Conservation (phyloP, 2,113 vertebrate species). For the Hippocampus mohnikei region DNA sequence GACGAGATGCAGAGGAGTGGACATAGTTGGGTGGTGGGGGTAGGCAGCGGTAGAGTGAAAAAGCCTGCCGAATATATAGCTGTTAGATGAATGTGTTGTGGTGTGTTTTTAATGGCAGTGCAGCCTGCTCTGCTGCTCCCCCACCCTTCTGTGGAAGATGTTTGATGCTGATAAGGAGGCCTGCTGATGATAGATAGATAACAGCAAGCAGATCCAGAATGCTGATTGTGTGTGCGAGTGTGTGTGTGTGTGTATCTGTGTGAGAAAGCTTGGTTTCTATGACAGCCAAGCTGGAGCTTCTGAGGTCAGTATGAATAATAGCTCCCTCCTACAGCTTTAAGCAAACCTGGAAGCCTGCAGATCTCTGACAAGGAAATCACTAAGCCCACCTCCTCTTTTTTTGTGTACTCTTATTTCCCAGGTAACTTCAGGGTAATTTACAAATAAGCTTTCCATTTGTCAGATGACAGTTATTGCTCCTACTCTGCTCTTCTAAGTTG, state of each 20-base stretch:
- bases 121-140: slow-evolving; percentile 33
- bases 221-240: slow-evolving; percentile 46
- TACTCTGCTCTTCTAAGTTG: not conserved
- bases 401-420: not conserved
- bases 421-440: slow-evolving; percentile 1
- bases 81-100: slow-evolving; percentile 64
- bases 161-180: slow-evolving; percentile 63
- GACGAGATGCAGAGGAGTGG: slow-evolving; percentile 26
- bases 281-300: slow-evolving; percentile 59
- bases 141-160: slow-evolving; percentile 63
- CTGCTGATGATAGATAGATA: slow-evolving; percentile 74
- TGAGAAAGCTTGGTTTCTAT: slow-evolving; percentile 33
- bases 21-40: slow-evolving; percentile 23
- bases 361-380: slow-evolving; percentile 51
- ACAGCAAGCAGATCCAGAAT: slow-evolving; percentile 55
- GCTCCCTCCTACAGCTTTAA: slow-evolving; percentile 48
- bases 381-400: slow-evolving; percentile 1
- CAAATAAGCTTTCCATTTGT: slow-evolving; percentile 4
- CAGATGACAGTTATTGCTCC: not conserved
- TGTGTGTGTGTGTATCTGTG: slow-evolving; percentile 27
- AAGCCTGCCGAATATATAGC: slow-evolving; percentile 54
- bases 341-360: slow-evolving; percentile 49
- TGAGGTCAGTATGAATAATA: slow-evolving; percentile 68
- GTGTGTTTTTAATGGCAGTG: slow-evolving; percentile 63
- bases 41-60: slow-evolving; percentile 32